Evolutionary conservation across 1,140 invertebrate species (phyloP).

Genomic region (Physella acuta): DNA sequence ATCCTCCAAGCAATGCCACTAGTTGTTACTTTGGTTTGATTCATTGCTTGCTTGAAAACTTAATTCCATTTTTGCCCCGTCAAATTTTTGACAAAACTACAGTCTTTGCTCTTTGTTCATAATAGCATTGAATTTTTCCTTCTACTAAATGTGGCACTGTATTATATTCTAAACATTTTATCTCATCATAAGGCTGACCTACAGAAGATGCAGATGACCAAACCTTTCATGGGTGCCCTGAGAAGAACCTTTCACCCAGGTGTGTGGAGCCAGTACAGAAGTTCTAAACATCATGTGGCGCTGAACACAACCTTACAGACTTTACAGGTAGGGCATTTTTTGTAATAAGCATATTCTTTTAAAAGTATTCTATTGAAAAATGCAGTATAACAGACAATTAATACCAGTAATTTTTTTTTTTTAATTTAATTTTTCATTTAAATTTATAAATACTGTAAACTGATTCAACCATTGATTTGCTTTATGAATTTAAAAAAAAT

Average conservation of each 20-base stretch:
- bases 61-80: too few relatives aligned
- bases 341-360: too few relatives aligned
- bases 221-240: constrained; percentile 80
- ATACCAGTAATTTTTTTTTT: too few relatives aligned
- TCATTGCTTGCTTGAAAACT: too few relatives aligned
- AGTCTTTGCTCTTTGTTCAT: not conserved
- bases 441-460: too few relatives aligned
- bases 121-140: not conserved
- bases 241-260: constrained; percentile 75
- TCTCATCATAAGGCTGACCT: constrained; percentile 70
- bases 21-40: too few relatives aligned
- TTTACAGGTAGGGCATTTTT: constrained; percentile 63
- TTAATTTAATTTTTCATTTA: not conserved
- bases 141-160: not conserved
- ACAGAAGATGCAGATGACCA: constrained; percentile 83
- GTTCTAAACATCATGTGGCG: constrained; percentile 71
- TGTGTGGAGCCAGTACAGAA: constrained; percentile 73
- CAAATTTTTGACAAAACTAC: too few relatives aligned
- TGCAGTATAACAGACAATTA: too few relatives aligned
- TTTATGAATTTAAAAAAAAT: too few relatives aligned
- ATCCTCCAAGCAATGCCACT: too few relatives aligned
- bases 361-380: too few relatives aligned
- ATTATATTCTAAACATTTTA: not conserved
- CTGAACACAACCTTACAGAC: constrained; percentile 72
- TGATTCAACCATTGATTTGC: too few relatives aligned